Conservation (phyloP, 2,113 vertebrate species). For the Benitochromis conjunctus region DNA sequence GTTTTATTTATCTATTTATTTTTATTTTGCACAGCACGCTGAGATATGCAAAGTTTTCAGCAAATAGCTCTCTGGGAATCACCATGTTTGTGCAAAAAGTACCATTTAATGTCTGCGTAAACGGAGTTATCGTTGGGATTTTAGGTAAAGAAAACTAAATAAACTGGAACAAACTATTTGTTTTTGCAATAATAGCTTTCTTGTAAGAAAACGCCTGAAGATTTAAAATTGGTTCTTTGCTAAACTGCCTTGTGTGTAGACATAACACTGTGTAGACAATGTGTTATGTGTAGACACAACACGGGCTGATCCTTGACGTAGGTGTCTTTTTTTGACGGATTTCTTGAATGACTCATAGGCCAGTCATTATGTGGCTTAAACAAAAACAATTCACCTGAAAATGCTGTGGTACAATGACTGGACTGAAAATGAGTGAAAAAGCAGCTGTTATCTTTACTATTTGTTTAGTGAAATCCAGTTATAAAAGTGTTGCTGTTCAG, state of each 20-base stretch:
- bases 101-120: not conserved
- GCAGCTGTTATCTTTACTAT: not conserved
- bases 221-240: not conserved
- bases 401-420: not conserved
- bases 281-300: not conserved
- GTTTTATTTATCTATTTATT: not conserved
- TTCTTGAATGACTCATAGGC: not conserved
- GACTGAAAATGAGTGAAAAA: not conserved
- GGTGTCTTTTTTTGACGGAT: not conserved
- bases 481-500: not conserved
- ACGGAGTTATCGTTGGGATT: not conserved
- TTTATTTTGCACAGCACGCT: not conserved
- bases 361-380: not conserved
- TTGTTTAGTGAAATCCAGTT: not conserved
- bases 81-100: not conserved
- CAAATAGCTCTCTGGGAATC: not conserved
- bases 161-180: not conserved
- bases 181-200: not conserved
- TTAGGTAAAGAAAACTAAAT: not conserved
- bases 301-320: not conserved
- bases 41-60: not conserved
- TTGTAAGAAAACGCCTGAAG: not conserved
- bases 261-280: not conserved
- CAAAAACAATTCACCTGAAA: not conserved
- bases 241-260: not conserved